Base-by-base conservation (phyloP, 2,797 vertebrate genomes). In the Acanthornis magna region DNA sequence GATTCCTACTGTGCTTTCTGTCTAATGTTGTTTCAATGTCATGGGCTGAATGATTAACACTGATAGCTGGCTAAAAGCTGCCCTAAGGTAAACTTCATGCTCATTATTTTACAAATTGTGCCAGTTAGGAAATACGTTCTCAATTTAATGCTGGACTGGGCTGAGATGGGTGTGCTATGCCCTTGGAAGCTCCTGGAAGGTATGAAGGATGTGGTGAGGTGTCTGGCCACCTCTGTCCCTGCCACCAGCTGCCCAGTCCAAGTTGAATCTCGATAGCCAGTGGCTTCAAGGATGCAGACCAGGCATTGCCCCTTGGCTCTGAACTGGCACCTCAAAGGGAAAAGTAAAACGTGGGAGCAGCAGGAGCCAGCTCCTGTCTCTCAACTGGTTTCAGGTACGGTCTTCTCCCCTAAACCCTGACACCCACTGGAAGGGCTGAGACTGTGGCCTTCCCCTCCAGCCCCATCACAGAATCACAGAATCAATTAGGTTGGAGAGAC, bases 121-220 rank as follows among this genome's bases (percentile, higher is more conserved):
- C 22, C 32, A 9, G 30, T 73, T 16, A 15, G 1, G 5, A 5
- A n/a, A 11, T 30, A 43, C 4, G 9, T 43, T 40, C 47, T 50
- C 36, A 5, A 0, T 42, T 47, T 22, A 45, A 63, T 1, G 30
- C 38, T 10, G 21, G 34, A 5, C 20, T 1, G 3, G 51, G 38
- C 3, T 2, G 36, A 21, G 16, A 12, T 4, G 32, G 13, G 42
- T 1, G 2, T 2, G 0, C 2, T 3, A 29, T 4, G 15, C 19
- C 48, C 30, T 67, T 2, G 2, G 47, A 25, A 85, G 25, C 57
- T 32, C 54, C 27, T 47, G 30, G 60, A 53, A 61, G 29, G 26
- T 34, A 11, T 50, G 26, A 4, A n/a, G 19, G 47, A 61, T 16
- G 36, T 2, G 25, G 6, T 3, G 13, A 72, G 13, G 21, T 3